A percentile compares a stretch with the other conserved stretches of the same genome.
Conservation (phyloP, 2,113 vertebrate genomes). For the Macaca fascicularis region T2T-MFA8v1.1 NC_088375.1:125661001-125661500, state of each 20-base stretch:
- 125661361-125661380: not conserved
- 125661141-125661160: constrained; percentile 98
- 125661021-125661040: not conserved
- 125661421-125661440: not conserved
- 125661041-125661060: not conserved
- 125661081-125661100: not conserved
- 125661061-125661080: not conserved
- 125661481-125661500: not conserved
- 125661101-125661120: constrained; percentile 86
- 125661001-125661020: not conserved
- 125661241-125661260: constrained; percentile 1
- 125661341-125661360: not conserved
- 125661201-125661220: constrained; percentile 11
- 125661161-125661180: constrained; percentile 90
- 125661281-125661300: constrained; percentile 24
- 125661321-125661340: not conserved
- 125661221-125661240: not conserved
- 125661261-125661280: not conserved
- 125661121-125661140: constrained; percentile 94
- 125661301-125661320: not conserved
- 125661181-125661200: constrained; percentile 74
- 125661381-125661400: not conserved
- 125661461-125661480: not conserved
- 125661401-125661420: not conserved
- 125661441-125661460: not conserved